Evolutionary conservation across 2,797 vertebrate genomes (phyloP).

Genomic region (Clarias fuscus): DNA sequence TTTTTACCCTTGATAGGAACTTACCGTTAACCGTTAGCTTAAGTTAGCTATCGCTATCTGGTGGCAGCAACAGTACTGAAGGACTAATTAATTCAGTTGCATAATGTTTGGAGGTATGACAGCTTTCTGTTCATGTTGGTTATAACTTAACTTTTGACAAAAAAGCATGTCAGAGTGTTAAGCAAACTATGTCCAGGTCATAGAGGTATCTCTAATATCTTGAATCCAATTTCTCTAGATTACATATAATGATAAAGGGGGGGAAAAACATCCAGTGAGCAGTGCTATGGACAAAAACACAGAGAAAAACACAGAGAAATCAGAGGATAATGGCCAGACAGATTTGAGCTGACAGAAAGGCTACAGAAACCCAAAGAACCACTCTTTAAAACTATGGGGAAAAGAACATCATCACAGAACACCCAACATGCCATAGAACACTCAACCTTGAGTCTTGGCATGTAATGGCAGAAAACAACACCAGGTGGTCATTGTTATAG

Average conservation of each 20-base stretch:
- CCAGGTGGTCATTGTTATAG: neutral
- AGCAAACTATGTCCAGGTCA: no score
- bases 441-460: neutral
- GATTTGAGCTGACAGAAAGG: neutral
- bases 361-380: neutral
- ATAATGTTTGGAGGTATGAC: no score
- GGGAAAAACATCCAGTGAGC: neutral
- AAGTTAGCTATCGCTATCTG: no score
- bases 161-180: no score
- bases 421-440: neutral
- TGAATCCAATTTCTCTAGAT: neutral
- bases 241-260: neutral
- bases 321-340: neutral
- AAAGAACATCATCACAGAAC: neutral
- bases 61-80: no score
- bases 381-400: neutral
- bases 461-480: neutral
- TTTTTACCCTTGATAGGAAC: no score
- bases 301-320: neutral
- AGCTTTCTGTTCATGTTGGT: no score
- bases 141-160: no score
- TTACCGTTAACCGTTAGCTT: no score
- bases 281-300: neutral
- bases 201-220: no score
- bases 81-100: no score